These are phyloP conservation scores for Lepidocyrtoides sp. DNA, from an alignment of 2,888 invertebrate species.

Conservation along the genomic window DNA sequence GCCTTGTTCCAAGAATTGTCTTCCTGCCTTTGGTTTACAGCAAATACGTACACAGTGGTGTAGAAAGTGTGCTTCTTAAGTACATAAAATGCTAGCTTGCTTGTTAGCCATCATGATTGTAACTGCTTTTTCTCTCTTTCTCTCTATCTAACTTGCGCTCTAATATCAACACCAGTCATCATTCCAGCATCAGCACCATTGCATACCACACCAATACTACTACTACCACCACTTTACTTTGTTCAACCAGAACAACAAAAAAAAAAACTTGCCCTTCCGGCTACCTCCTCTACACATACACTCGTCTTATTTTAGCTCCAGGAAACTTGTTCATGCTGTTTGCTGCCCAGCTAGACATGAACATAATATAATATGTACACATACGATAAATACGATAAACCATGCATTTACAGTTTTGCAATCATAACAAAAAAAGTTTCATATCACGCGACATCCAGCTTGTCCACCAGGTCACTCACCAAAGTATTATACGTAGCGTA, in stretches of 20 bases:
- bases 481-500: not conserved
- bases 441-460: conserved; percentile 11
- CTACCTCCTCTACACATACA: conserved; percentile 42
- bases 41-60: not conserved
- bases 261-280: conserved; percentile 70
- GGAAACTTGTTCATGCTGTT: conserved; percentile 10
- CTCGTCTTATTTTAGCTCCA: not conserved
- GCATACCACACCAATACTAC: not conserved
- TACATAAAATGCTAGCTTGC: conserved; percentile 50
- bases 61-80: conserved; percentile 7
- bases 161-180: conserved; percentile 17
- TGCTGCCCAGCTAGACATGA: not conserved
- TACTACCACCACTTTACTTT: not conserved
- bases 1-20: conserved; percentile 46
- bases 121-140: conserved; percentile 16
- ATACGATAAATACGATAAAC: not conserved
- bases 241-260: conserved; percentile 49
- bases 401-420: not conserved
- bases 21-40: conserved; percentile 51
- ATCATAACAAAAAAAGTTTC: conserved; percentile 23
- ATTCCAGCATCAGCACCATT: conserved; percentile 9
- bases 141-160: not conserved
- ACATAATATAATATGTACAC: not conserved
- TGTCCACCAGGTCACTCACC: conserved; percentile 60
- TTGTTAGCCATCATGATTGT: conserved; percentile 35